phyloP scores from a whole-genome alignment of 2,888 invertebrate genomes.

The Spicauda simplicius region DNA sequence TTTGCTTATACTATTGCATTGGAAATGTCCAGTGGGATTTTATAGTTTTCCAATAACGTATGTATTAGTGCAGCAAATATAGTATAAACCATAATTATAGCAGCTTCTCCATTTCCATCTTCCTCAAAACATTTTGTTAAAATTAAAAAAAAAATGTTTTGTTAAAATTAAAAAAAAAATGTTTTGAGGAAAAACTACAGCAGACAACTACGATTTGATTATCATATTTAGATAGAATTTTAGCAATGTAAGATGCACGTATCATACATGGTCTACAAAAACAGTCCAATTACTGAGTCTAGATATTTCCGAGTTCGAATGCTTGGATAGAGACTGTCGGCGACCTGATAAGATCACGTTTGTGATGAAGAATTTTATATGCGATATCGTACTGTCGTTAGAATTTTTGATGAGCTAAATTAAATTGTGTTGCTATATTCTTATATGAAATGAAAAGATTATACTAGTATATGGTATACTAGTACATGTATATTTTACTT shows the following conservation, averaged over 20 bases:
- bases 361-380: constrained; percentile 10
- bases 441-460: neutral
- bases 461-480: too few species aligned
- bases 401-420: neutral
- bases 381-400: neutral
- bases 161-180: too few species aligned
- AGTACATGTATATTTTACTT: too few species aligned
- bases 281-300: constrained; percentile 19
- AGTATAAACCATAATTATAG: too few species aligned
- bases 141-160: too few species aligned
- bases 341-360: constrained; percentile 13
- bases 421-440: neutral
- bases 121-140: too few species aligned
- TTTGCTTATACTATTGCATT: too few species aligned
- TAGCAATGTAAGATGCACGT: constrained; percentile 13
- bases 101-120: too few species aligned
- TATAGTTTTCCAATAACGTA: too few species aligned
- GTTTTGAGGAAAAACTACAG: neutral
- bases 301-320: constrained; percentile 9
- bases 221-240: neutral
- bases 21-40: too few species aligned
- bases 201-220: neutral
- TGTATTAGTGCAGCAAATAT: too few species aligned
- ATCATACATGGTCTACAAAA: constrained; percentile 1
- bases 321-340: constrained; percentile 7